A percentile compares a stretch with the other conserved stretches of the same genome.
These are phyloP conservation scores for Bombus consobrinus DNA, from an alignment of 1,140 invertebrate species.

Conservation along the genomic window DNA sequence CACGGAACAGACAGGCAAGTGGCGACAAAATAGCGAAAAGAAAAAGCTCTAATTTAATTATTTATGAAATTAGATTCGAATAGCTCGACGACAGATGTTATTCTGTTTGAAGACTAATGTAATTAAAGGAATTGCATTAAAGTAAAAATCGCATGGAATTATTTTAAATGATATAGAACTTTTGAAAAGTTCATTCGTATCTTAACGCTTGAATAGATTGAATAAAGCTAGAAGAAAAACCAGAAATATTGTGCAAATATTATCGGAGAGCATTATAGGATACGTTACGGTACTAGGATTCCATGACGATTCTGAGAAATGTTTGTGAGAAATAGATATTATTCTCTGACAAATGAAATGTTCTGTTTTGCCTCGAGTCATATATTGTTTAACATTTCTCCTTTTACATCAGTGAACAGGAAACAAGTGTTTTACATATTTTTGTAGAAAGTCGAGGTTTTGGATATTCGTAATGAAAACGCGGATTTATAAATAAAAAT, in stretches of 20 bases:
- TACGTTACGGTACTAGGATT: not conserved
- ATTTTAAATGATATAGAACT: not conserved
- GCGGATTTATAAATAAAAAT: slow-evolving; percentile 1
- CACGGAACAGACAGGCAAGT: not conserved
- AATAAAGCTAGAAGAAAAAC: not conserved
- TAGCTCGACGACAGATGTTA: not conserved
- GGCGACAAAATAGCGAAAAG: not conserved
- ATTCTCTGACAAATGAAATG: not conserved
- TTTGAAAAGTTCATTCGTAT: not conserved
- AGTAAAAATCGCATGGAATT: not conserved
- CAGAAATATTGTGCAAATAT: not conserved
- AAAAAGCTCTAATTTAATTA: not conserved
- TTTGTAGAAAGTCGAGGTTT: not conserved
- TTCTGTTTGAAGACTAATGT: not conserved
- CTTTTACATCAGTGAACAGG: not conserved
- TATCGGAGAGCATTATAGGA: not conserved
- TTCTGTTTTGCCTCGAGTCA: not conserved
- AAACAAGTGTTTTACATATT: not conserved
- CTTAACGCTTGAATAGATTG: not conserved
- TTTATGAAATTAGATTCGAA: not conserved
- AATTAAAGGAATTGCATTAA: not conserved
- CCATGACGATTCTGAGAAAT: not conserved
- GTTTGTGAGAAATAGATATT: not conserved
- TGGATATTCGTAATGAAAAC: not conserved
- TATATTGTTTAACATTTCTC: not conserved